Evolutionary conservation across 1,140 invertebrate species (phyloP).

Genomic region (Hypothenemus hampei): DNA sequence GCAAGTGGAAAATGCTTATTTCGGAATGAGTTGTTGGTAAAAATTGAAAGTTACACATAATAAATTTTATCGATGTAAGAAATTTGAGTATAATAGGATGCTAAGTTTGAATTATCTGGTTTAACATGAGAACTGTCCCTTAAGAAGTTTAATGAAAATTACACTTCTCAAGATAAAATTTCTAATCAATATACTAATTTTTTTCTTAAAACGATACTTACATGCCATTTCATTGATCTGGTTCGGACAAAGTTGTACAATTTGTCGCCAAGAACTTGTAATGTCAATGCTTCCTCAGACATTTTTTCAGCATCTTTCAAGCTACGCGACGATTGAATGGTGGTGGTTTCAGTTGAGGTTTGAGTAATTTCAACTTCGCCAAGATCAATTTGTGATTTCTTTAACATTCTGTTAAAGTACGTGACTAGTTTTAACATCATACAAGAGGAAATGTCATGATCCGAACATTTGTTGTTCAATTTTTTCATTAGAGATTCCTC

Average conservation of each 20-base stretch:
- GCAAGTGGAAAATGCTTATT: too few relatives aligned
- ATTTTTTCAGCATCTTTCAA: constrained; percentile 42
- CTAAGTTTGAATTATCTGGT: too few relatives aligned
- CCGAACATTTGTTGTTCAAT: constrained; percentile 67
- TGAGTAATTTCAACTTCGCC: constrained; percentile 73
- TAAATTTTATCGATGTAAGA: too few relatives aligned
- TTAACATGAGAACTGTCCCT: too few relatives aligned
- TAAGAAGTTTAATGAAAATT: too few relatives aligned
- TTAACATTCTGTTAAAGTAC: constrained; percentile 73
- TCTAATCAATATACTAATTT: too few relatives aligned
- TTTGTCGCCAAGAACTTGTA: constrained; percentile 65
- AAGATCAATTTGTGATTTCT: constrained; percentile 69
- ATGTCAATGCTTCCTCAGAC: constrained; percentile 64
- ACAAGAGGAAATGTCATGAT: constrained; percentile 70
- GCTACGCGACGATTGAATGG: constrained; percentile 36
- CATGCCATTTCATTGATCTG: constrained; percentile 60
- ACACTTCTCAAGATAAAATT: too few relatives aligned
- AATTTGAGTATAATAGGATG: too few relatives aligned
- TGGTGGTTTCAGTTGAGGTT: constrained; percentile 34
- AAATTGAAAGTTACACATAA: too few relatives aligned
- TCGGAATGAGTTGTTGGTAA: too few relatives aligned
- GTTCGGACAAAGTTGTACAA: constrained; percentile 68
- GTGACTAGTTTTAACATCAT: constrained; percentile 73
- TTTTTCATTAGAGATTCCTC: constrained; percentile 69
- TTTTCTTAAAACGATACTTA: too few relatives aligned